Base-by-base conservation (phyloP, 92 coral and sea anemone species). In the Desmophyllum pertusum region DNA sequence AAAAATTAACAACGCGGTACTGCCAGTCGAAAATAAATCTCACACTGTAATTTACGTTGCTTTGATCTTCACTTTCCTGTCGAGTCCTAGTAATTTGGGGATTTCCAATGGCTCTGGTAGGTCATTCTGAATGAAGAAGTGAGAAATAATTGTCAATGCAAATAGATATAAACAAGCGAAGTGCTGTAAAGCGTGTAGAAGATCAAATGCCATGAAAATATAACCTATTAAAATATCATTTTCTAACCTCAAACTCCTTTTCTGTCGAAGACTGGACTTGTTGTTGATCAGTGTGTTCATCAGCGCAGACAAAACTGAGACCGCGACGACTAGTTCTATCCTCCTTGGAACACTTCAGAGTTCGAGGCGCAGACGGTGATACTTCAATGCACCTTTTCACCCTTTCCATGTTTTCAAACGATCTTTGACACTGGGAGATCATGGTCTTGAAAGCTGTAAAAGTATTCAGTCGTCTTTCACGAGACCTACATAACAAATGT, bases 381-480 rank as follows among this genome's bases (percentile, higher is more conserved):
- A 74, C 84, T 10, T 79, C 84, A 39, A 76, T 67, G 51, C 79
- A 75, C 75, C 91, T 55, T 70, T 88, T 77, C 51, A 73, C 55
- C 21, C 80, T 48, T 21, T 65, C 41, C 36, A 35, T 42, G 27
- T 35, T 72, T 59, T 73, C 75, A 79, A 73, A n/a, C 50, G 68
- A 64, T n/a, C 83, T 79, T 70, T 88, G 85, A 33, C 79, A 74
- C 9, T 77, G 68, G 4, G 59, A 48, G 25, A 89, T 77, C 73
- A 50, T 61, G n/a, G 80, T 37, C 67, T 52, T 79, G 68, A 89
- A 46, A 27, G 51, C 69, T 50, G 37, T 30, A 51, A 81, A 80
- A 82, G 78, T 84, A 29, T 79, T 71, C 30, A 89, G 51, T 19
- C 81, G 64, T 40, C 89, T 75, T 73, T 84, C 92, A 80, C 92